Conservation (phyloP, 2,113 vertebrate species). For the Dryoscopus gambensis region DNA sequence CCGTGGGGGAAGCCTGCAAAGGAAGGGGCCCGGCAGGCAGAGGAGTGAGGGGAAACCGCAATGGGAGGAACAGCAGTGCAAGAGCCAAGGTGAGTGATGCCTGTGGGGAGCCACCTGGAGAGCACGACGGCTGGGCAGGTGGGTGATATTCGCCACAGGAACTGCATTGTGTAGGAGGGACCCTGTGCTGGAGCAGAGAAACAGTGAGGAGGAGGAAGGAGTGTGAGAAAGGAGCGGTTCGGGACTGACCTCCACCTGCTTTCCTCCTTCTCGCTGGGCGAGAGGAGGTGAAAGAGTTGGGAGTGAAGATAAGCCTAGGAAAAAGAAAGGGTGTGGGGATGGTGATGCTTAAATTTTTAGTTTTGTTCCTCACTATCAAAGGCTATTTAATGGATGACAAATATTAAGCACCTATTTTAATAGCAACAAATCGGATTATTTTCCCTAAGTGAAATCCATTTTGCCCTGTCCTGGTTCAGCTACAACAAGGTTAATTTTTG, state of each 20-base stretch:
- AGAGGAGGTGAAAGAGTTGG: too few species aligned
- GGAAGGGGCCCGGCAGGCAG: too few species aligned
- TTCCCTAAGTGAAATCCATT: not conserved
- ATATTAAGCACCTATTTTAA: not conserved
- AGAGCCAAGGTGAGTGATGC: rapidly evolving
- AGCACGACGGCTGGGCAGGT: too few species aligned
- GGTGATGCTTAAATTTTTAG: rapidly evolving
- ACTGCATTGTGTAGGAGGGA: rapidly evolving
- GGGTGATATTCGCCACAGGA: rapidly evolving
- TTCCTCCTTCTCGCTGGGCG: too few species aligned
- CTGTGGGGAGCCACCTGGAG: too few species aligned
- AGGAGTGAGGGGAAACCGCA: rapidly evolving
- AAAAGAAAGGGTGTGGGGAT: rapidly evolving
- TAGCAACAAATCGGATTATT: not conserved
- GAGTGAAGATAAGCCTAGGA: too few species aligned
- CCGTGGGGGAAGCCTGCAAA: too few species aligned
- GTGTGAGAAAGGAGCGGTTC: rapidly evolving
- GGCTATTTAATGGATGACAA: not conserved
- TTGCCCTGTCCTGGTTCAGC: not conserved
- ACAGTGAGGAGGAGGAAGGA: too few species aligned
- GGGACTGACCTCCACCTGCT: rapidly evolving
- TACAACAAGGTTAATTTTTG: not conserved
- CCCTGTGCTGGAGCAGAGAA: rapidly evolving
- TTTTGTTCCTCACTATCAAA: not conserved
- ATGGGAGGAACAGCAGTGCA: rapidly evolving